A percentile compares a stretch with the other conserved stretches of the same genome.
Evolutionary conservation across 2,888 invertebrate genomes (phyloP).

Genomic region (Ischnura elegans): DNA sequence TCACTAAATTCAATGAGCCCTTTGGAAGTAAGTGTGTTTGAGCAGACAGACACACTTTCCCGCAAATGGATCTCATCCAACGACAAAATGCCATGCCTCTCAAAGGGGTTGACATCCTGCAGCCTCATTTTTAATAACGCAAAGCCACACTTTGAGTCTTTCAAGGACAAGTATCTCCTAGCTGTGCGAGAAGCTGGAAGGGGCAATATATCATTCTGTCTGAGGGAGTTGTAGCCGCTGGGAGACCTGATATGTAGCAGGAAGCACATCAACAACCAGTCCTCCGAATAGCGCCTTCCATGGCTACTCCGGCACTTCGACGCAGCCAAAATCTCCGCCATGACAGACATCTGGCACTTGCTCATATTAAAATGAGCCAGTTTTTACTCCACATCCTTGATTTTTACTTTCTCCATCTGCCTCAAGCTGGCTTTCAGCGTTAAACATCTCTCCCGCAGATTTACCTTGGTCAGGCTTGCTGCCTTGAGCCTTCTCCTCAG

Average conservation of each 20-base stretch:
- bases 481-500: background rate
- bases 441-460: background rate
- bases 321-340: slow-evolving; percentile 70
- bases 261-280: slow-evolving; percentile 71
- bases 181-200: background rate
- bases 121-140: slow-evolving; percentile 70
- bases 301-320: slow-evolving; percentile 69
- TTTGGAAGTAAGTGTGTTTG: background rate
- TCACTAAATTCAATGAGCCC: slow-evolving; percentile 14
- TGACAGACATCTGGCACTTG: slow-evolving; percentile 70
- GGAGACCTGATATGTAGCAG: slow-evolving; percentile 71
- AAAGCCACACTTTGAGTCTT: slow-evolving; percentile 70
- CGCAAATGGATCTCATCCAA: background rate
- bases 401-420: background rate
- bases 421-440: background rate
- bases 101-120: slow-evolving; percentile 12
- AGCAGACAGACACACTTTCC: slow-evolving; percentile 19
- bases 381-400: background rate
- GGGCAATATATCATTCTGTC: background rate
- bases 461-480: background rate
- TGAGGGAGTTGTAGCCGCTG: slow-evolving; percentile 68
- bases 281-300: slow-evolving; percentile 70
- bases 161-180: background rate
- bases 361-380: slow-evolving; percentile 62
- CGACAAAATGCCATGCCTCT: background rate